Evolutionary conservation across 2,888 invertebrate genomes (phyloP).

Genomic region (Torymus texanus): DNA sequence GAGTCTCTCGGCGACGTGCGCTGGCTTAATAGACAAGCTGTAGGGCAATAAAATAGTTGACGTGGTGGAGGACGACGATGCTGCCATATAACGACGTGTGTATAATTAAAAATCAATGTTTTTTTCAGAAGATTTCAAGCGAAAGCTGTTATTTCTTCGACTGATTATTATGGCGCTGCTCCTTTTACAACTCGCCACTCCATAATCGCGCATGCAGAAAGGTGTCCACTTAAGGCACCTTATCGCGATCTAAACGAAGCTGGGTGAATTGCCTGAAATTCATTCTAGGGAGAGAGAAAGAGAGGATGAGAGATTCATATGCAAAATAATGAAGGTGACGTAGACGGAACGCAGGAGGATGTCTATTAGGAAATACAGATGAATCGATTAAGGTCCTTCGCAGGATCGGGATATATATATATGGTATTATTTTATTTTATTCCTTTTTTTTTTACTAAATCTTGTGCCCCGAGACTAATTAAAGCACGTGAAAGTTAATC

Average conservation of each 20-base stretch:
- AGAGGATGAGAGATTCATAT: not conserved
- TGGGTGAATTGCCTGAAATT: not conserved
- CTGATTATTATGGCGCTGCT: slow-evolving; percentile 23
- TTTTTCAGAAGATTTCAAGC: slow-evolving; percentile 4
- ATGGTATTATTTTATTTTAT: no score
- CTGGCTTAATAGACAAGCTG: slow-evolving; percentile 2
- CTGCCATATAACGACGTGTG: not conserved
- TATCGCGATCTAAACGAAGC: slow-evolving; percentile 42
- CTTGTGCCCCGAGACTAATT: no score
- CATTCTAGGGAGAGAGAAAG: not conserved
- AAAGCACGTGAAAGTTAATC: no score
- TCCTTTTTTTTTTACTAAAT: no score
- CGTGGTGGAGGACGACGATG: no score
- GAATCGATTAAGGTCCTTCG: no score
- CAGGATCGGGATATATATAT: no score
- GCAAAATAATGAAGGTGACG: slow-evolving; percentile 16
- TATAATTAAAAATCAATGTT: slow-evolving; percentile 43
- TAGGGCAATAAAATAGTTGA: slow-evolving; percentile 21
- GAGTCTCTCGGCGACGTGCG: not conserved
- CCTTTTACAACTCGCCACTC: slow-evolving; percentile 14
- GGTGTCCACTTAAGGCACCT: slow-evolving; percentile 32
- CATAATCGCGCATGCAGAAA: not conserved
- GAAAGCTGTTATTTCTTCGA: slow-evolving; percentile 31
- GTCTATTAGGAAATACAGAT: not conserved
- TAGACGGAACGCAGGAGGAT: not conserved